phyloP scores from a whole-genome alignment of 1,140 invertebrate genomes.

The Muscidifurax raptorellus region DNA sequence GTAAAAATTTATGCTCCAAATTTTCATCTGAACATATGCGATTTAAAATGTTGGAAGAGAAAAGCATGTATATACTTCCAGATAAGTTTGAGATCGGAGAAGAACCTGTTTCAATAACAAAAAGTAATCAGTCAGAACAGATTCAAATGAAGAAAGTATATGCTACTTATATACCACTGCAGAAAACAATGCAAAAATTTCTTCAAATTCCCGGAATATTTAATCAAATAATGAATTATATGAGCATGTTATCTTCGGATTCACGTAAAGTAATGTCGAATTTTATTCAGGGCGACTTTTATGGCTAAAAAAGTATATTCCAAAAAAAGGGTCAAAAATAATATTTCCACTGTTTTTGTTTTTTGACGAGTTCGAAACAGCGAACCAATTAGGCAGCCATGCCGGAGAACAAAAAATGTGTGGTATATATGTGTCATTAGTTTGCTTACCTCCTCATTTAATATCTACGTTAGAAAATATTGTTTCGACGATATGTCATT shows the following conservation, averaged over 20 bases:
- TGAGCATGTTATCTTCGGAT: no score
- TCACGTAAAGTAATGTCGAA: neutral
- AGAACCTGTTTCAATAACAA: neutral
- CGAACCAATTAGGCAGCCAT: neutral
- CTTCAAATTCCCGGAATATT: no score
- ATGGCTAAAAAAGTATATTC: neutral
- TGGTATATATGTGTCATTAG: conserved; percentile 8
- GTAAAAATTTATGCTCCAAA: neutral
- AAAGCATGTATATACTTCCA: no score
- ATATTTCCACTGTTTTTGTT: neutral
- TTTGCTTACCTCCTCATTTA: conserved; percentile 47
- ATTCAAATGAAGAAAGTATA: neutral
- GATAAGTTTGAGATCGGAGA: no score
- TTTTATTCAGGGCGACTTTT: conserved; percentile 10
- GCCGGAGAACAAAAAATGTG: neutral
- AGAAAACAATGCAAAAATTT: neutral
- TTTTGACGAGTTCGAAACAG: neutral
- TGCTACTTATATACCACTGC: neutral
- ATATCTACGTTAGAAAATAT: conserved; percentile 22
- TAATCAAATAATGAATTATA: no score
- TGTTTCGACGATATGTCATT: conserved; percentile 23
- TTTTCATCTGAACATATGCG: neutral
- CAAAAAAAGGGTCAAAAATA: neutral
- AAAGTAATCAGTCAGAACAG: neutral
- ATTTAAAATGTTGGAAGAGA: neutral